A percentile compares a stretch with the other conserved stretches of the same genome.
Evolutionary conservation across 1,140 invertebrate genomes (phyloP).

Genomic region (Mylabris phalerata): DNA sequence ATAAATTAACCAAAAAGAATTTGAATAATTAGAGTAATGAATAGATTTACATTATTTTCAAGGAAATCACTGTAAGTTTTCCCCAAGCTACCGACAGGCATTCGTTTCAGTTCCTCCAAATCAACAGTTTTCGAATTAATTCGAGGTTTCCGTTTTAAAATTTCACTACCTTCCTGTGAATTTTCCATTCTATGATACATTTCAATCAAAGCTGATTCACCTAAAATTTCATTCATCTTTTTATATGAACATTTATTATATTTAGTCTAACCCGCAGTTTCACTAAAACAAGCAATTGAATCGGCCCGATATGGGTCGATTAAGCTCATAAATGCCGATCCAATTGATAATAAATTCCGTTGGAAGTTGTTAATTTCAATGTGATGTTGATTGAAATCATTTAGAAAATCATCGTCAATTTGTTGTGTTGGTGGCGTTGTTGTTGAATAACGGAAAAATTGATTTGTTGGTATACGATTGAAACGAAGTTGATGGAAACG

Average conservation of each 20-base stretch:
- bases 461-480: too few relatives aligned
- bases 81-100: conserved; percentile 78
- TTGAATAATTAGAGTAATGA: too few relatives aligned
- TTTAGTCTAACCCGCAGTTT: conserved; percentile 64
- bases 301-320: conserved; percentile 71
- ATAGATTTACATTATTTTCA: conserved; percentile 57
- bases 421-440: not conserved
- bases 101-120: conserved; percentile 58
- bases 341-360: conserved; percentile 63
- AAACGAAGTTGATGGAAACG: too few relatives aligned
- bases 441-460: too few relatives aligned
- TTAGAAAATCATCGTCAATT: conserved; percentile 37
- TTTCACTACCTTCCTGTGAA: conserved; percentile 61
- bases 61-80: conserved; percentile 80
- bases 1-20: conserved; percentile 26
- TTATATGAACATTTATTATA: too few relatives aligned
- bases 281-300: conserved; percentile 90
- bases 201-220: too few relatives aligned
- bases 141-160: conserved; percentile 72
- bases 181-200: conserved; percentile 54
- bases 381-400: conserved; percentile 54
- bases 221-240: too few relatives aligned
- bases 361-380: conserved; percentile 69
- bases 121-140: conserved; percentile 82
- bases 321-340: conserved; percentile 70